These are phyloP conservation scores for Noctua fimbriata DNA, from an alignment of 2,888 invertebrate species.

Conservation along the genomic window DNA sequence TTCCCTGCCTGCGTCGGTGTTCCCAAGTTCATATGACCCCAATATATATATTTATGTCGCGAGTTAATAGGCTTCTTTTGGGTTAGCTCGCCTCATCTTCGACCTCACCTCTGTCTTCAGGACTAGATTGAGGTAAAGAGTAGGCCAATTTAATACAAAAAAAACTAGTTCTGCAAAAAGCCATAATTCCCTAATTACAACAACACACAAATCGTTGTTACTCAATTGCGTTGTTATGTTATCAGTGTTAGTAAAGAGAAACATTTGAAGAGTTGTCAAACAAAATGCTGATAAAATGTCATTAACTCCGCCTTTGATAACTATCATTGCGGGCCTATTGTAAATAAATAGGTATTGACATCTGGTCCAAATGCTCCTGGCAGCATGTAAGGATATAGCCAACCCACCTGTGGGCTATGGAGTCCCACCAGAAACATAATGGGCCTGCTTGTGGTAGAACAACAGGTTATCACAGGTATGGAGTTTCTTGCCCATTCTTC, in stretches of 20 bases:
- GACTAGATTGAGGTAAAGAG: no score
- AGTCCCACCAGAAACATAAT: neutral
- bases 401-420: neutral
- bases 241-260: conserved; percentile 31
- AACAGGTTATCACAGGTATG: neutral
- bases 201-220: neutral
- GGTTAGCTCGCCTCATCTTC: no score
- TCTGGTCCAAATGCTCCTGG: neutral
- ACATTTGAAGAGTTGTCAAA: conserved; percentile 24
- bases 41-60: no score
- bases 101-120: no score
- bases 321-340: neutral
- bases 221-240: neutral
- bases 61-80: no score
- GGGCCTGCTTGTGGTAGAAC: neutral
- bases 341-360: neutral
- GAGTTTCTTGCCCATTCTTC: no score
- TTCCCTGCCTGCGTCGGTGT: no score
- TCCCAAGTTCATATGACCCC: no score
- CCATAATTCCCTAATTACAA: neutral
- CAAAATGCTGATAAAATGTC: conserved; percentile 30
- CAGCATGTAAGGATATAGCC: neutral
- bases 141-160: no score
- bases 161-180: neutral
- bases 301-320: conserved; percentile 11